These are phyloP conservation scores for Hermetia illucens DNA, from an alignment of 1,140 invertebrate species.

Conservation along the genomic window DNA sequence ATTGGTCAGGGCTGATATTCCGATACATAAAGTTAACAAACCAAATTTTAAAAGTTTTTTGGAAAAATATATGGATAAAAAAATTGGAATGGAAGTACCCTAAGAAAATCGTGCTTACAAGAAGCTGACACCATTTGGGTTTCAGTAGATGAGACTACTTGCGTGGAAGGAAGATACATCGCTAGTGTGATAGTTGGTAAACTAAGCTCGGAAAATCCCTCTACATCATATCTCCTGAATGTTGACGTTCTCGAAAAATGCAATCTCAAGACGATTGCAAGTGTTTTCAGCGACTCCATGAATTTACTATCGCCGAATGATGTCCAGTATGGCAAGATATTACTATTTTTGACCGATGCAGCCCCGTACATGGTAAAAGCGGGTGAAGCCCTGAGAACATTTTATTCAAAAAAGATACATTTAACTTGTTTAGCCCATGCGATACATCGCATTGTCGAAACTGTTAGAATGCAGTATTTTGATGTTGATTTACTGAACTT, in stretches of 20 bases:
- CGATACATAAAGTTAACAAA: no score
- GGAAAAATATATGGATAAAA: background rate
- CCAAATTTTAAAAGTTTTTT: conserved; percentile 1
- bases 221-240: no score
- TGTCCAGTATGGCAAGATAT: background rate
- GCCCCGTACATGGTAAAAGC: conserved; percentile 5
- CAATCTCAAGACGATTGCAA: no score
- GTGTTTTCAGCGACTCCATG: no score
- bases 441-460: background rate
- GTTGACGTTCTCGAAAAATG: no score
- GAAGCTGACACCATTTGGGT: background rate
- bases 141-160: conserved; percentile 3
- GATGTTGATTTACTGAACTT: background rate
- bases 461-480: no score
- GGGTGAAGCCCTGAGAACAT: background rate
- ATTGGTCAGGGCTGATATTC: no score
- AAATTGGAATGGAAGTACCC: conserved; percentile 1
- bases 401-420: conserved; percentile 1
- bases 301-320: background rate
- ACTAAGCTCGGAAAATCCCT: background rate
- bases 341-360: conserved; percentile 1
- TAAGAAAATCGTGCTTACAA: conserved; percentile 1
- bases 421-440: conserved; percentile 3
- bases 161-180: background rate
- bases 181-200: background rate